Conservation (phyloP, 2,888 invertebrate genomes). For the Oscheius sp. region DNA sequence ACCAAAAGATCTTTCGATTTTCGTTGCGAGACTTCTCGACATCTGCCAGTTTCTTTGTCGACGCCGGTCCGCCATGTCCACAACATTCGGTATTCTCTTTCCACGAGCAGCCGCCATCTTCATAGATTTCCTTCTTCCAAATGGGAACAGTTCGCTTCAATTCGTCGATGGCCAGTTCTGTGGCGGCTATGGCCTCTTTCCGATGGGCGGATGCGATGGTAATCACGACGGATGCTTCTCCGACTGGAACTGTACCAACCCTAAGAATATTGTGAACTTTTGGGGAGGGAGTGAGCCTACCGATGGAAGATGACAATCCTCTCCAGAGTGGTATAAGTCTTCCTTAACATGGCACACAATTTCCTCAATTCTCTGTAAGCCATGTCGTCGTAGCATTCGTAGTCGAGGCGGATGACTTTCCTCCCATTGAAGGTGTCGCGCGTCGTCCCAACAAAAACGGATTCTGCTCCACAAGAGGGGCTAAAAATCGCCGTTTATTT, state of each 20-base stretch:
- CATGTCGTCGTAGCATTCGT: conserved; percentile 70
- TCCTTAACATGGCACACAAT: conserved; percentile 52
- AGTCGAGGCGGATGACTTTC: conserved; percentile 58
- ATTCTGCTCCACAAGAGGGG: conserved; percentile 65
- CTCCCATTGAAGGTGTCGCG: conserved; percentile 64
- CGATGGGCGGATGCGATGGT: conserved; percentile 68
- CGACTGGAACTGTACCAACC: conserved; percentile 59
- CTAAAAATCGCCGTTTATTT: conserved; percentile 22
- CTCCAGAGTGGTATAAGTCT: conserved; percentile 47
- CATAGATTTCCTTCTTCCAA: conserved; percentile 63
- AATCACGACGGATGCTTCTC: conserved; percentile 68
- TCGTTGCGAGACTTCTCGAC: not conserved
- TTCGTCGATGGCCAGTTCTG: conserved; percentile 63
- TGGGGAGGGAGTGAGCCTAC: not conserved
- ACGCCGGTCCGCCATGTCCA: not conserved
- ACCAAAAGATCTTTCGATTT: conserved; percentile 33
- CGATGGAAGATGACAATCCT: conserved; percentile 66
- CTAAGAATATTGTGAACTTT: conserved; percentile 10
- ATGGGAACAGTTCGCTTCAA: conserved; percentile 68
- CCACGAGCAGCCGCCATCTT: conserved; percentile 39
- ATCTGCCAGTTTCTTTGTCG: not conserved
- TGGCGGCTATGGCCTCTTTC: conserved; percentile 65
- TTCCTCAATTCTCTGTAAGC: conserved; percentile 63
- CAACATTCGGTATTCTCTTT: conserved; percentile 37
- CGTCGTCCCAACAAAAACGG: conserved; percentile 66